Evolutionary conservation across 2,797 vertebrate species (phyloP).

Genomic region (Champsocephalus gunnari): DNA sequence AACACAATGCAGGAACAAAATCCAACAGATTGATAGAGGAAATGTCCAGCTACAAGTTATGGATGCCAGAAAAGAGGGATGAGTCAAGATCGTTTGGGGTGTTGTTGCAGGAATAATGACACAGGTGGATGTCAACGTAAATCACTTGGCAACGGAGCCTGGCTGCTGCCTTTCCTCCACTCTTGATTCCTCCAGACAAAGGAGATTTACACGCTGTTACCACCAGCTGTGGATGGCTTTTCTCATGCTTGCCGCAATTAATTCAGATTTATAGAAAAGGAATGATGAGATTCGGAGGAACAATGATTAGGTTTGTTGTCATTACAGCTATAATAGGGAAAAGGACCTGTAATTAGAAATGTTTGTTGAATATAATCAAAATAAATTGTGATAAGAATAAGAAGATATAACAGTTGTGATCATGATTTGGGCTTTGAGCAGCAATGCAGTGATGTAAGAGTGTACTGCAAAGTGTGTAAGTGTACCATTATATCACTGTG

Average conservation of each 20-base stretch:
- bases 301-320: constrained; percentile 48
- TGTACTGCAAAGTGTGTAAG: background rate
- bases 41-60: constrained; percentile 61
- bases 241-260: constrained; percentile 37
- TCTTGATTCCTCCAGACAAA: constrained; percentile 44
- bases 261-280: constrained; percentile 40
- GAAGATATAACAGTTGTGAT: background rate
- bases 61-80: constrained; percentile 47
- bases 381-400: constrained; percentile 17
- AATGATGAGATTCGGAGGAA: constrained; percentile 41
- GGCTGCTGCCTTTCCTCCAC: background rate
- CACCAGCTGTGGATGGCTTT: constrained; percentile 32
- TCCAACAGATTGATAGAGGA: constrained; percentile 62
- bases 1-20: constrained; percentile 47
- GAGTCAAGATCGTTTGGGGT: constrained; percentile 56
- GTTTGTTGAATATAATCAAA: constrained; percentile 35
- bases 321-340: constrained; percentile 30
- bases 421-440: background rate
- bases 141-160: constrained; percentile 42
- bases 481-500: background rate
- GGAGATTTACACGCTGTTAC: constrained; percentile 31
- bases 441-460: background rate
- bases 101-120: constrained; percentile 64
- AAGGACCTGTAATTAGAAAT: background rate
- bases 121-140: constrained; percentile 54